These are phyloP conservation scores for Camponotus floridanus DNA, from an alignment of 1,140 invertebrate species.

Conservation along the genomic window DNA sequence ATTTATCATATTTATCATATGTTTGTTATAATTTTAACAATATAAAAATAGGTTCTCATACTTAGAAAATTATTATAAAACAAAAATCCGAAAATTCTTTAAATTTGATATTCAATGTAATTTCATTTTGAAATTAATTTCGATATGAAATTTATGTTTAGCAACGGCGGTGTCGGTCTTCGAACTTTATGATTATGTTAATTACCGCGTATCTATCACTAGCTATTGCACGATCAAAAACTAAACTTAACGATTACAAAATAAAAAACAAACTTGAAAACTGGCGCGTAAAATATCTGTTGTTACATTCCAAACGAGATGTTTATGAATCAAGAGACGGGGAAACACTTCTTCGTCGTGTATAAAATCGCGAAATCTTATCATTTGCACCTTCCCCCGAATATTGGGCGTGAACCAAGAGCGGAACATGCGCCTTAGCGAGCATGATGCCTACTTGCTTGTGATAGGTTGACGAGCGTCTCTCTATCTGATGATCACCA, in stretches of 20 bases:
- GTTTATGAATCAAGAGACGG: conserved; percentile 18
- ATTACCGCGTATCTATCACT: conserved; percentile 1
- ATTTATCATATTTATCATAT: too few species aligned
- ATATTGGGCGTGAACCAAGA: conserved; percentile 6
- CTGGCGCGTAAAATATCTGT: not conserved
- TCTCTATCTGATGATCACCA: conserved; percentile 29
- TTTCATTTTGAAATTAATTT: too few species aligned
- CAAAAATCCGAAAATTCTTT: too few species aligned
- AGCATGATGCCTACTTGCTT: conserved; percentile 31
- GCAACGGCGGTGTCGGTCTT: not conserved
- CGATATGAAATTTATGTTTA: too few species aligned
- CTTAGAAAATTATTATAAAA: too few species aligned
- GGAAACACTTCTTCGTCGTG: not conserved
- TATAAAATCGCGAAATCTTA: conserved; percentile 25
- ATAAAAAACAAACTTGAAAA: not conserved
- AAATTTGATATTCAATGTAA: too few species aligned
- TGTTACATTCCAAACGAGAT: conserved; percentile 11
- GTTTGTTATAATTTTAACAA: too few species aligned
- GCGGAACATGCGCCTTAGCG: conserved; percentile 62
- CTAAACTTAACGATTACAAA: not conserved
- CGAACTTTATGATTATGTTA: not conserved
- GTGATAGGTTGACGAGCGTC: conserved; percentile 4
- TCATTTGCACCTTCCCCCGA: too few species aligned
- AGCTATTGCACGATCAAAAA: not conserved
- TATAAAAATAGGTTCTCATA: too few species aligned